Evolutionary conservation across 2,113 vertebrate genomes (phyloP), one percentile per base, ranked within the genome.

Genomic region (Pelobates fuscus): DNA sequence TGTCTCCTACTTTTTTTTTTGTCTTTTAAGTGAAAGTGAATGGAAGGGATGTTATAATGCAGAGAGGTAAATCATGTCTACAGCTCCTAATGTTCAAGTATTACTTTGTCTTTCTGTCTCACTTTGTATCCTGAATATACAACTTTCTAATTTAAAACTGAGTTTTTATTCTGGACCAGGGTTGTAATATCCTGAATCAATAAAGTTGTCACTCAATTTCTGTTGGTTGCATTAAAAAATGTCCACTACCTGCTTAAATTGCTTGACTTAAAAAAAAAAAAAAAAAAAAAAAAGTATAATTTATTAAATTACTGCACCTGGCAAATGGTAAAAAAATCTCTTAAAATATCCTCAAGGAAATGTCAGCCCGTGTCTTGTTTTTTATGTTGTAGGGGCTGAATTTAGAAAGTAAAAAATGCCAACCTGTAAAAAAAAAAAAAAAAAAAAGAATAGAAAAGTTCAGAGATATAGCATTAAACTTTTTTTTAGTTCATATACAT

Each of bases 31-130:
- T 67, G 65, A 76, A 52, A 77, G 73, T 23, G 43, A 60, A 81
- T 46, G 80, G 66, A 81, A 86, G 80, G 78, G 78, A 82, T 59
- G 67, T n/a, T 81, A 44, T 72, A 85, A 77, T 74, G 20, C 29
- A 68, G 77, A 21, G 71, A 82, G 77, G 62, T 81, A 81, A 80
- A 79, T 78, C 80, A 37, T 59, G 25, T 71, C 59, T 77, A 67
- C 43, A 65, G 29, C 21, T 80, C 76, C 27, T 0, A 0, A n/a
- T 74, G 20, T 65, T 24, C 71, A 77, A 81, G 18, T 52, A 32
- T 18, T 24, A 70, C 41, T 54, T 70, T 77, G 18, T 73, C 64
- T 27, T 32, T 54, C 67, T 72, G n/a, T 76, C 64, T 30, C 57
- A 55, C 27, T 30, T 49, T 43, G 37, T 58, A 2, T 55, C 25